A percentile compares a stretch with the other conserved stretches of the same genome.
Evolutionary conservation across 2,797 vertebrate species (phyloP).

Genomic region (Amblyopsis hoosieri): DNA sequence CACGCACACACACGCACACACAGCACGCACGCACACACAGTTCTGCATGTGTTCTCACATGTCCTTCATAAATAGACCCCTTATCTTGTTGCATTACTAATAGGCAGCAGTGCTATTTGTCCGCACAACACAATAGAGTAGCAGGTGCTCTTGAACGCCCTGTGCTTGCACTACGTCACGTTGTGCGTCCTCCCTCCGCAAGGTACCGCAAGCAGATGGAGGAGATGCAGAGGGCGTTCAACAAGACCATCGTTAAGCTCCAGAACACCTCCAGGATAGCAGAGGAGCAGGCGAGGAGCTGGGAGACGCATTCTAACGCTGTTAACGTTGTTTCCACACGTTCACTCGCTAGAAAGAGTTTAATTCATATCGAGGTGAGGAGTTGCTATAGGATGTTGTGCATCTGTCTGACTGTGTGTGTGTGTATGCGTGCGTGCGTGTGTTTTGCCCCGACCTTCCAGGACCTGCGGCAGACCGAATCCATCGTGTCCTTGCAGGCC

Average conservation of each 20-base stretch:
- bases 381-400: not conserved
- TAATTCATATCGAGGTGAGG: too few relatives aligned
- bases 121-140: too few relatives aligned
- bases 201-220: slow-evolving; percentile 99
- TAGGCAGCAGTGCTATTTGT: too few relatives aligned
- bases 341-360: too few relatives aligned
- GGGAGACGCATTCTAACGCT: not conserved
- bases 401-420: slow-evolving; percentile 2
- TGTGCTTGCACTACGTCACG: too few relatives aligned
- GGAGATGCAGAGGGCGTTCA: slow-evolving; percentile 99
- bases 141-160: too few relatives aligned
- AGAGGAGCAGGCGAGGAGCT: slow-evolving; percentile 88
- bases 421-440: not conserved
- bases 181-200: slow-evolving; percentile 6
- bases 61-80: too few relatives aligned
- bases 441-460: slow-evolving; percentile 41
- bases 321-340: too few relatives aligned
- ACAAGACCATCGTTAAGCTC: slow-evolving; percentile 96
- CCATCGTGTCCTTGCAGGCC: slow-evolving; percentile 89
- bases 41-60: too few relatives aligned
- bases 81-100: too few relatives aligned
- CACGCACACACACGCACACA: not conserved
- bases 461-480: slow-evolving; percentile 96
- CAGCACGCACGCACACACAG: not conserved
- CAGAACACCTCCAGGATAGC: slow-evolving; percentile 96